These are phyloP conservation scores for Phrynocephalus guinanensis DNA, from an alignment of 2,797 vertebrate species.

Conservation along the genomic window DNA sequence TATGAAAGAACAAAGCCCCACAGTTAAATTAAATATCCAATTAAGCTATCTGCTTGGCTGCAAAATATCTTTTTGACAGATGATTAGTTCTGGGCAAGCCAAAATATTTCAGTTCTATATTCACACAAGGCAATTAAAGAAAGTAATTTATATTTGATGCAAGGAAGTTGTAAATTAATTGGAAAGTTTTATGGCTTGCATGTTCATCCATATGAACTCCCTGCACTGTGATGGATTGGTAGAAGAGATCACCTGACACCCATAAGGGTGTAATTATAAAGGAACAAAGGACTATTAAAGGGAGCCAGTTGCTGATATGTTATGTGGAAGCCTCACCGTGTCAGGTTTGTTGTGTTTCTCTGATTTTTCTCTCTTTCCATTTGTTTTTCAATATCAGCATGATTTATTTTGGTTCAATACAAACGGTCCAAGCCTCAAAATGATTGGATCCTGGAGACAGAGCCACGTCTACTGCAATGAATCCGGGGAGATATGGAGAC, in stretches of 20 bases:
- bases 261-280: background rate
- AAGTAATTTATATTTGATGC: conserved; percentile 70
- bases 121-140: conserved; percentile 74
- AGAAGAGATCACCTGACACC: conserved; percentile 37
- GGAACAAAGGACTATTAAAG: no score
- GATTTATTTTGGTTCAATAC: no score
- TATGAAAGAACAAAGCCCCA: conserved; percentile 63
- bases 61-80: conserved; percentile 76
- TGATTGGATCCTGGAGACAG: no score
- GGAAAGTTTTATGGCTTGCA: conserved; percentile 48
- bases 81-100: conserved; percentile 76
- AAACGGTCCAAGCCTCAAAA: no score
- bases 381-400: no score
- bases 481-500: no score
- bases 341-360: no score
- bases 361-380: no score
- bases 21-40: conserved; percentile 77
- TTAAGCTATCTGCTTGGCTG: conserved; percentile 77
- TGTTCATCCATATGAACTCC: background rate
- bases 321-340: no score
- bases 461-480: no score
- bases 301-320: no score
- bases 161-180: conserved; percentile 54
- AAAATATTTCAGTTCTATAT: conserved; percentile 67
- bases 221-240: background rate